Evolutionary conservation across 1,140 invertebrate genomes (phyloP).

Genomic region (Leptopilina clavipes): DNA sequence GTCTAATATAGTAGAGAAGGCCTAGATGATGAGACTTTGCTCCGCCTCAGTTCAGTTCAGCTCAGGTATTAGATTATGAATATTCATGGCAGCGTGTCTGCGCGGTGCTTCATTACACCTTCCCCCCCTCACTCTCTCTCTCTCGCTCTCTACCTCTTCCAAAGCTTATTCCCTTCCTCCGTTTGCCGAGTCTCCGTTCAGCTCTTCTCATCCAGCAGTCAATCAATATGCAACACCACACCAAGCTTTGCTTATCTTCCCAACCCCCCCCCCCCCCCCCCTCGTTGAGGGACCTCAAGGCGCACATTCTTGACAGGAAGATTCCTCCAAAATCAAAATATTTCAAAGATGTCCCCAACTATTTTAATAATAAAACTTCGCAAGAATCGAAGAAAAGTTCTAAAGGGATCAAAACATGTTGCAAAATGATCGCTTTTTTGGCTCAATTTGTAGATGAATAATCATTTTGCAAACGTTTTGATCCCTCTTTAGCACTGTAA

Average conservation of each 20-base stretch:
- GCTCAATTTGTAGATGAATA: no score
- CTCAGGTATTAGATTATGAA: constrained; percentile 76
- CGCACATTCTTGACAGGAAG: constrained; percentile 54
- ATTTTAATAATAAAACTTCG: background rate
- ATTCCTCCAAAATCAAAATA: constrained; percentile 45
- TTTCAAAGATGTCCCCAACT: background rate
- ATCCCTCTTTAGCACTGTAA: no score
- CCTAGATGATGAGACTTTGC: constrained; percentile 72
- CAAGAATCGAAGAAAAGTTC: no score
- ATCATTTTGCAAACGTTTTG: no score
- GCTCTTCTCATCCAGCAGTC: constrained; percentile 63
- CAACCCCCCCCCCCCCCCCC: no score
- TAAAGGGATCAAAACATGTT: no score
- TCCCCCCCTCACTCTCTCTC: no score
- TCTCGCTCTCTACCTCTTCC: constrained; percentile 48
- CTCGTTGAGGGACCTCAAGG: no score
- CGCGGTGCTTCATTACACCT: constrained; percentile 74
- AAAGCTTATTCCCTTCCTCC: constrained; percentile 53
- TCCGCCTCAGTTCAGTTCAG: constrained; percentile 71
- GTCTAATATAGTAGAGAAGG: constrained; percentile 73
- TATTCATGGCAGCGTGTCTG: constrained; percentile 75
- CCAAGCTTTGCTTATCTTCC: constrained; percentile 72
- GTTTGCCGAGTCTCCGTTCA: no score
- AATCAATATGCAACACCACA: constrained; percentile 73
- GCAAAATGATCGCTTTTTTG: no score